Evolutionary conservation across 2,888 invertebrate species (phyloP), one percentile per base, ranked within the genome.

Genomic region (Sarcophaga variegata): DNA sequence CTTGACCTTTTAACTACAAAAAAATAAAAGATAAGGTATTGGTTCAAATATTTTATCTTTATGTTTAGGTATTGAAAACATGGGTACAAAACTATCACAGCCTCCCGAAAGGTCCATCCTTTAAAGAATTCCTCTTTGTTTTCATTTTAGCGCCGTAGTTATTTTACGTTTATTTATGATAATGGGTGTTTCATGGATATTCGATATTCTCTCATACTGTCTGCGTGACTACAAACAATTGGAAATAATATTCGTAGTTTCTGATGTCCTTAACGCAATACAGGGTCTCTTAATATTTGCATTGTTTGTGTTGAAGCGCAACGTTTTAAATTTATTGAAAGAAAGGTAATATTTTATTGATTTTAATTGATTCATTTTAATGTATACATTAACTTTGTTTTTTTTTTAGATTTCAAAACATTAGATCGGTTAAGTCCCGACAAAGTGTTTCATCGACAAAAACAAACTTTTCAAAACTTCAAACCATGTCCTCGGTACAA

Each of bases 121-220:
- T 37, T 37, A 37, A 37, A 10, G 8, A 17, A 14, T n/a, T 11
- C 17, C 14, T 76, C 17, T 74, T 45, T 69, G 22, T 77, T 54
- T 22, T 1, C 14, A 22, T 75, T 54, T 25, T 64, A 97, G 97
- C 92, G 97, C 96, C 92, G 95, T 95, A 54, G 94, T 97, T 3
- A 97, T 97, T 91, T 90, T 97, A 88, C 97, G 97, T 90, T 93
- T 97, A 20, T 96, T 97, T 91, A 94, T 97, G 89, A 96, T 97
- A 47, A 97, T 71, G 71, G 71, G 71, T 0, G 59, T 71, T 27
- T 59, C 17, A 6, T 71, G 45, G 45, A 17, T 27, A 8, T 10
- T 71, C 17, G 71, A 71, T 17, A 27, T 71, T 37, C 10, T 59
- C 11, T 45, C 71, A 10, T 60, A 60, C 11, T 71, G 71, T n/a